phyloP scores from a whole-genome alignment of 1,140 invertebrate genomes.

The Scylla paramamosain region DNA sequence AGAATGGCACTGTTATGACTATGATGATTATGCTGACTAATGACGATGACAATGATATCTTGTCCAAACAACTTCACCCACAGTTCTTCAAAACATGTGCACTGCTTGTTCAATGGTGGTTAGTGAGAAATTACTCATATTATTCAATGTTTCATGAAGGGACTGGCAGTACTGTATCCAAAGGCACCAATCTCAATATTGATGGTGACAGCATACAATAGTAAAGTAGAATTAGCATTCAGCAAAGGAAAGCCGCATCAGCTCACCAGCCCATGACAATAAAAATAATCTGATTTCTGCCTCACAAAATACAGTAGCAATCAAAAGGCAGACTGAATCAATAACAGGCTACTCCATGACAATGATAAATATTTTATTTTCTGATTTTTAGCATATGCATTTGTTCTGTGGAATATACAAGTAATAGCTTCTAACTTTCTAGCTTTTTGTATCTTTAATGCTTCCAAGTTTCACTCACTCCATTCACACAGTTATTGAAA shows the following conservation, averaged over 20 bases:
- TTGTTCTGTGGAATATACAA: neutral
- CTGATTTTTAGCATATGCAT: neutral
- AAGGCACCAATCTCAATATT: neutral
- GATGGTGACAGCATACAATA: neutral
- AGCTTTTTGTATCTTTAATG: neutral
- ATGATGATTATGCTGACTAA: neutral
- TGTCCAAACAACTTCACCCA: neutral
- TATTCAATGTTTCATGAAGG: neutral
- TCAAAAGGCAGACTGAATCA: too few relatives aligned
- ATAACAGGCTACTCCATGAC: too few relatives aligned
- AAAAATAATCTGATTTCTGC: too few relatives aligned
- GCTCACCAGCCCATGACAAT: too few relatives aligned
- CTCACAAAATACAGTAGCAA: too few relatives aligned
- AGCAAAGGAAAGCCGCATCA: too few relatives aligned
- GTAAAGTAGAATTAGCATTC: too few relatives aligned
- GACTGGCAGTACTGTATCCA: neutral
- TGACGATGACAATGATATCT: neutral
- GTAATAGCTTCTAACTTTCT: neutral
- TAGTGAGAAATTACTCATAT: neutral
- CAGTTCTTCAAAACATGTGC: neutral
- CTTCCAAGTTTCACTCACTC: neutral
- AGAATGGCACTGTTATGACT: neutral
- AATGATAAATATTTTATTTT: too few relatives aligned
- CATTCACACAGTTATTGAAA: slow-evolving; percentile 14
- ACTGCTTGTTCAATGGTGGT: neutral